Evolutionary conservation across 2,888 invertebrate genomes (phyloP).

Genomic region (Syritta pipiens): DNA sequence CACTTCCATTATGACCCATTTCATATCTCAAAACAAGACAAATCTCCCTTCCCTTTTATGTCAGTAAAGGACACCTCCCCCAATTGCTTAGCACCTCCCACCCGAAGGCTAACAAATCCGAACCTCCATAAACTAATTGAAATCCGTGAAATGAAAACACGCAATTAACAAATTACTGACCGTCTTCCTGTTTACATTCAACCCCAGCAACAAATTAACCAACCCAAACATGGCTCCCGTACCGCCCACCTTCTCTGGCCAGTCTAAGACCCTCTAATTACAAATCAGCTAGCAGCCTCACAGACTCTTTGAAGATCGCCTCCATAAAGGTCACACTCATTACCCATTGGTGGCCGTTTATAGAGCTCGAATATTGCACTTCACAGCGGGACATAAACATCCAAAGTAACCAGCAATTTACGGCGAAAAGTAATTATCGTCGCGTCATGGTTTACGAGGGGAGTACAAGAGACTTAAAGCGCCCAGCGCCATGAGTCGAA

Average conservation of each 20-base stretch:
- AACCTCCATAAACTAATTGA: too few species aligned
- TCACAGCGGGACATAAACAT: not conserved
- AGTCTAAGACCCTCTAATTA: constrained; percentile 17
- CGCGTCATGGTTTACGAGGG: constrained; percentile 62
- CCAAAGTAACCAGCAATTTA: constrained; percentile 44
- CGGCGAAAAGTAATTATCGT: constrained; percentile 58
- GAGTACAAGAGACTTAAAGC: constrained; percentile 30
- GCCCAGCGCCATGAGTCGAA: constrained; percentile 3
- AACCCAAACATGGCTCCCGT: constrained; percentile 41
- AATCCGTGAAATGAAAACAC: constrained; percentile 38
- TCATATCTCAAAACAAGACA: too few species aligned
- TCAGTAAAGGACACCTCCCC: too few species aligned
- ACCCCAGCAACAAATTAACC: constrained; percentile 40
- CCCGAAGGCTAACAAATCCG: too few species aligned
- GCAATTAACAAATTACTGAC: constrained; percentile 38
- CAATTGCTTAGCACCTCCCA: too few species aligned
- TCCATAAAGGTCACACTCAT: constrained; percentile 60
- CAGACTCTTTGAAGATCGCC: constrained; percentile 48
- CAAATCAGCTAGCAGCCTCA: not conserved
- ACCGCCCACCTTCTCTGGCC: not conserved
- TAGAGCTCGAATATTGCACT: constrained; percentile 42
- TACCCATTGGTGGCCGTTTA: constrained; percentile 43
- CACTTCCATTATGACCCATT: too few species aligned
- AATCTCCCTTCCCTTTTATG: too few species aligned
- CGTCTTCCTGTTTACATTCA: constrained; percentile 49